Evolutionary conservation across 1,140 invertebrate genomes (phyloP).

Genomic region (Magallana ariakensis): DNA sequence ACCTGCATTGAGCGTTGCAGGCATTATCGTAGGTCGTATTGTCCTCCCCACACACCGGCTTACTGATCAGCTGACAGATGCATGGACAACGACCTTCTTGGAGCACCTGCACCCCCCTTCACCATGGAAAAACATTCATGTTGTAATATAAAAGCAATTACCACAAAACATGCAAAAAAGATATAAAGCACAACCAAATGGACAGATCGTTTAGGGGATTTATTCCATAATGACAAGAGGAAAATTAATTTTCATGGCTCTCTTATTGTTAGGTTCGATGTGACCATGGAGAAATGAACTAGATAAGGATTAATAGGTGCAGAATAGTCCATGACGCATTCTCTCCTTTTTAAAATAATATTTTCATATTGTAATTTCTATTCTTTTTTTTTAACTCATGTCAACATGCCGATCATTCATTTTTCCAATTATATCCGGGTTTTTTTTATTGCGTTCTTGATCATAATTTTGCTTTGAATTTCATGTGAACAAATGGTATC

Average conservation of each 20-base stretch:
- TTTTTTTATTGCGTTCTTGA: too few species aligned
- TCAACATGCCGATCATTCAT: too few species aligned
- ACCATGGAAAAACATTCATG: too few species aligned
- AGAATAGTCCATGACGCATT: not conserved
- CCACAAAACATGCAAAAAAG: not conserved
- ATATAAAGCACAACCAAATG: not conserved
- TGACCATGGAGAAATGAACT: not conserved
- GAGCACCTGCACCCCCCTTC: too few species aligned
- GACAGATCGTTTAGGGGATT: not conserved
- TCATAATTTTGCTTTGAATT: too few species aligned
- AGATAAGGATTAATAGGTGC: not conserved
- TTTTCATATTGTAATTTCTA: too few species aligned
- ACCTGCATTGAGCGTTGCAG: not conserved
- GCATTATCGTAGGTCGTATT: not conserved
- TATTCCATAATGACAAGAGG: not conserved
- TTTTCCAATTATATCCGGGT: too few species aligned
- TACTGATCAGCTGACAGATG: not conserved
- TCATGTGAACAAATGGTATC: too few species aligned
- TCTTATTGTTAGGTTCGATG: not conserved
- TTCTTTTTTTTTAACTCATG: too few species aligned
- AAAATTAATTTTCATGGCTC: conserved; percentile 6
- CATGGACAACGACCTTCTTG: not conserved
- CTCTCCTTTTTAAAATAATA: not conserved
- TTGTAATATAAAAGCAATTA: not conserved
- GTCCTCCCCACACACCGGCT: not conserved